Conservation (phyloP, 2,113 vertebrate species). For the Chionis minor region DNA sequence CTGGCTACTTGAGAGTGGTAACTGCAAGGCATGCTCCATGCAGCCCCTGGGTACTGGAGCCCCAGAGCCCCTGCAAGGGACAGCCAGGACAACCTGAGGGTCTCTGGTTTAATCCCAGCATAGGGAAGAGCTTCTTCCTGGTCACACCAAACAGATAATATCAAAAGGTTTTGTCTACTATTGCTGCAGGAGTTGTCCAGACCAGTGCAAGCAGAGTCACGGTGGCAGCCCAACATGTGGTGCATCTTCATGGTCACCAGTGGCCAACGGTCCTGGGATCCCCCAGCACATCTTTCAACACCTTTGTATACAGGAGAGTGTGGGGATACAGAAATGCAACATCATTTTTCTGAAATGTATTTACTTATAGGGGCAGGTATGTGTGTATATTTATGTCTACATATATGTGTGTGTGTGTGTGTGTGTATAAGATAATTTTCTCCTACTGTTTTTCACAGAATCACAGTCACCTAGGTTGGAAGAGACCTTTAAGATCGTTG, state of each 20-base stretch:
- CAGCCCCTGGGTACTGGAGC: background rate
- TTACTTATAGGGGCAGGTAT: background rate
- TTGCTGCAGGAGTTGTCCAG: background rate
- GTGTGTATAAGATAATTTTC: background rate
- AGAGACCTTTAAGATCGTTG: no score
- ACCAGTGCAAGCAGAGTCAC: background rate
- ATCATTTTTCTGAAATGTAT: background rate
- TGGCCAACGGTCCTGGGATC: fast-evolving
- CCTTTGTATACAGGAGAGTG: background rate
- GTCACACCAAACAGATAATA: background rate
- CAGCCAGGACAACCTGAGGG: background rate
- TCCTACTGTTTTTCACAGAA: background rate
- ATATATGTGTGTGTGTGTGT: background rate
- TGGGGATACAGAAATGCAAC: background rate
- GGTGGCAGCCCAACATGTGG: fast-evolving
- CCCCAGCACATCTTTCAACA: fast-evolving
- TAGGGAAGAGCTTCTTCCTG: background rate
- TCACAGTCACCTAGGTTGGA: no score
- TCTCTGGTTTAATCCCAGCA: background rate
- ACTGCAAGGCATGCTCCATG: background rate
- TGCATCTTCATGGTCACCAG: background rate
- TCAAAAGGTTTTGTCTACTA: background rate
- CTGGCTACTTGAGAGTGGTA: background rate
- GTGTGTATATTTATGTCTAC: background rate
- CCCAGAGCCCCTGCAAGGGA: fast-evolving